Percentiles rank a stretch among this genome's conserved stretches.
Conservation (phyloP, 2,888 invertebrate genomes). For the Yponomeuta plumbellus region DNA sequence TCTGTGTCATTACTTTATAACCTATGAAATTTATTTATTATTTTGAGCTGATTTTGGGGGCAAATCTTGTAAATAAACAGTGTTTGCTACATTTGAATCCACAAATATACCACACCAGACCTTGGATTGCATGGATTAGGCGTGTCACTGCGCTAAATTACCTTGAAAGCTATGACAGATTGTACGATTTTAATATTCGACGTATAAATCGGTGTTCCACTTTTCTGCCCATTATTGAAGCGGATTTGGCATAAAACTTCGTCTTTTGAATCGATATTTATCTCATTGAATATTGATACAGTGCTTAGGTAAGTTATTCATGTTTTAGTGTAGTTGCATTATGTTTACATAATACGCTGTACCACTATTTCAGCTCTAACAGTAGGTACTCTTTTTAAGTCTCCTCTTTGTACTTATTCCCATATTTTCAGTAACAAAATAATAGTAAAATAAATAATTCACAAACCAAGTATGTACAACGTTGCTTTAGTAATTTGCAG, state of each 20-base stretch:
- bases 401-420: background rate
- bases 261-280: background rate
- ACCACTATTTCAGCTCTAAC: background rate
- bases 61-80: background rate
- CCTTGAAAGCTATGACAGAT: background rate
- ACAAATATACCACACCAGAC: no score
- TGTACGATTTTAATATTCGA: background rate
- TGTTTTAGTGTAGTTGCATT: background rate
- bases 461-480: no score
- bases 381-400: background rate
- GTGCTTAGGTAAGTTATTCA: background rate
- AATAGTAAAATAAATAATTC: no score
- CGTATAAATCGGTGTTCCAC: background rate
- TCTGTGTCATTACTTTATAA: background rate
- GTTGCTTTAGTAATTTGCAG: no score
- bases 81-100: no score
- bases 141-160: no score
- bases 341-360: background rate
- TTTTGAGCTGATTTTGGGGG: background rate
- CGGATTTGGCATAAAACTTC: background rate
- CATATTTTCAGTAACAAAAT: background rate
- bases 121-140: no score
- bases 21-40: background rate
- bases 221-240: background rate
- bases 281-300: background rate